phyloP scores from a whole-genome alignment of 2,888 invertebrate species.

The Sminthurides aquaticus region DNA sequence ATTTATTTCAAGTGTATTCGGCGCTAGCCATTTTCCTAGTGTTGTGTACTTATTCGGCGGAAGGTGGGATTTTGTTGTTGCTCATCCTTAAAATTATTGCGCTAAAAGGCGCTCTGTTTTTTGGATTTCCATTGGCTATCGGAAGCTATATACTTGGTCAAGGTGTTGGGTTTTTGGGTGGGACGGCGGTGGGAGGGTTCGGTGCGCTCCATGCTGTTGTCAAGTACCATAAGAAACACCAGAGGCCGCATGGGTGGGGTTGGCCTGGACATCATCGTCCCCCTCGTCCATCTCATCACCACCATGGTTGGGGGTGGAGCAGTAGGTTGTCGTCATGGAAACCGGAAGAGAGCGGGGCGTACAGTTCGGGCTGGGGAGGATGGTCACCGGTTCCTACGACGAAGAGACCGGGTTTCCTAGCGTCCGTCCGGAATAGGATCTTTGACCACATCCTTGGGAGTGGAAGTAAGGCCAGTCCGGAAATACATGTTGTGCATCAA shows the following conservation, averaged over 20 bases:
- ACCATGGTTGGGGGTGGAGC: constrained; percentile 8
- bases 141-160: constrained; percentile 22
- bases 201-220: constrained; percentile 13
- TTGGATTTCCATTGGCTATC: constrained; percentile 21
- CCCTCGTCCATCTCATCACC: constrained; percentile 7
- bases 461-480: neutral
- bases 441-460: neutral
- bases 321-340: neutral
- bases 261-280: neutral
- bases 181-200: constrained; percentile 17
- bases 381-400: neutral
- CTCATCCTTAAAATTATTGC: constrained; percentile 22
- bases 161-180: constrained; percentile 24
- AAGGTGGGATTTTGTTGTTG: constrained; percentile 20
- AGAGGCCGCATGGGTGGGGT: neutral
- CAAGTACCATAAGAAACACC: constrained; percentile 13
- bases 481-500: neutral
- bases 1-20: constrained; percentile 20
- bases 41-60: constrained; percentile 21
- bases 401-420: neutral
- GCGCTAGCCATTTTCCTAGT: constrained; percentile 13
- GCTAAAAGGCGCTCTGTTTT: constrained; percentile 21
- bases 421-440: neutral
- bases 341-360: neutral
- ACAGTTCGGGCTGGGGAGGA: neutral